Evolutionary conservation across 1,140 invertebrate genomes (phyloP).

Genomic region (Diploscapter pachys): DNA sequence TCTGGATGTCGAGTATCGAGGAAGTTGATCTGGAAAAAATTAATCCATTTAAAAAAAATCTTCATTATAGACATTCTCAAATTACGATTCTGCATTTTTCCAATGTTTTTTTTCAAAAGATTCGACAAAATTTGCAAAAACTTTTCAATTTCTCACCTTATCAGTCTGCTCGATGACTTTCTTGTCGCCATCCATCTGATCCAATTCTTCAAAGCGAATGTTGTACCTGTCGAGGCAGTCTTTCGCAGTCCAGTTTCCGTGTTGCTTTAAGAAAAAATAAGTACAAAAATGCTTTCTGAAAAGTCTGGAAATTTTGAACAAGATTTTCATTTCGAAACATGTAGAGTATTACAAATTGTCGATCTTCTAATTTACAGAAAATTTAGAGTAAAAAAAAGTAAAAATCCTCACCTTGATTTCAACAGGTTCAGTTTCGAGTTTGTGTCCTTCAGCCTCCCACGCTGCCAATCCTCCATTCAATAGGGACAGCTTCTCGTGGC

Average conservation of each 20-base stretch:
- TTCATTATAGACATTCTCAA: neutral
- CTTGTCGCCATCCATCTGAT: conserved; percentile 28
- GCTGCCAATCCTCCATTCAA: conserved; percentile 46
- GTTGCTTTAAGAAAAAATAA: conserved; percentile 8
- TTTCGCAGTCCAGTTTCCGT: conserved; percentile 43
- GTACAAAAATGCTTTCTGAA: neutral
- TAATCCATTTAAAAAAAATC: neutral
- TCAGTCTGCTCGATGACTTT: conserved; percentile 32
- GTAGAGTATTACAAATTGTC: no score
- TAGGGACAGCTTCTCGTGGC: conserved; percentile 48
- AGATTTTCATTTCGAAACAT: no score
- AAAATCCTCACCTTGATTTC: neutral
- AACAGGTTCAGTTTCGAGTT: conserved; percentile 20
- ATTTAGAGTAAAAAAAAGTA: no score
- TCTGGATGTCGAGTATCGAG: conserved; percentile 42
- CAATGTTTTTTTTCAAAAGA: neutral
- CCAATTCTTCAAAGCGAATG: conserved; percentile 44
- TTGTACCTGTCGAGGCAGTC: conserved; percentile 25
- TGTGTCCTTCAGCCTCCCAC: conserved; percentile 29
- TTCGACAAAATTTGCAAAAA: neutral
- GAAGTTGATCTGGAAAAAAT: conserved; percentile 31
- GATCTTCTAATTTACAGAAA: no score
- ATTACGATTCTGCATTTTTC: neutral
- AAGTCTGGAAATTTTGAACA: neutral
- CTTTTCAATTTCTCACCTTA: conserved; percentile 4